phyloP scores from a whole-genome alignment of 2,113 vertebrate genomes.

The Alouatta palliata region DNA sequence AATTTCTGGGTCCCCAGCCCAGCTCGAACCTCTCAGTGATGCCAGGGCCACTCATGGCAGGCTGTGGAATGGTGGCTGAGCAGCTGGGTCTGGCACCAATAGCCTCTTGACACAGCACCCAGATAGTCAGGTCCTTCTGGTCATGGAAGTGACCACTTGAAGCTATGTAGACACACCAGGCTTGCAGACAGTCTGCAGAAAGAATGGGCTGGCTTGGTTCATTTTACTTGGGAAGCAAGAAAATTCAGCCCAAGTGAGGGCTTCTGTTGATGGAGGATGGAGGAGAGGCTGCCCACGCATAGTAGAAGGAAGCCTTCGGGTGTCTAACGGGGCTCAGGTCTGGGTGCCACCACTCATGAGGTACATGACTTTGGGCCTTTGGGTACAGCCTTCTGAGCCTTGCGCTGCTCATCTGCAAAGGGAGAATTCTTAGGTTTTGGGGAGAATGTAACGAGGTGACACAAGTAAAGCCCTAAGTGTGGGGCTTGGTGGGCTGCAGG shows the following conservation, averaged over 20 bases:
- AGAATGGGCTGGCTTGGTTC: not conserved
- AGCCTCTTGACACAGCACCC: accelerated
- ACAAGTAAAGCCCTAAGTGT: not conserved
- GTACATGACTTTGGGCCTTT: not conserved
- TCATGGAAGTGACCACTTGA: not conserved
- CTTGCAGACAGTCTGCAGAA: not conserved
- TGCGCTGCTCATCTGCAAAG: not conserved
- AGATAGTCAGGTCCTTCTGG: no score
- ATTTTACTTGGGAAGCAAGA: not conserved
- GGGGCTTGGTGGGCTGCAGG: not conserved
- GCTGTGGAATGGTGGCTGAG: no score
- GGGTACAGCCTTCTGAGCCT: not conserved
- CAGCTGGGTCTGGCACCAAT: accelerated
- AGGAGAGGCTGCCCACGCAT: not conserved
- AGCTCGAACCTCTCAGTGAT: not conserved
- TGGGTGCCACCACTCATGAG: accelerated
- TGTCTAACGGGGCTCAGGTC: accelerated
- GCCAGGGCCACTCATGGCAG: not conserved
- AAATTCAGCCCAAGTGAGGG: not conserved
- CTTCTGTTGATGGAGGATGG: not conserved
- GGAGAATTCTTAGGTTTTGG: not conserved
- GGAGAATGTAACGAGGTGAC: not conserved
- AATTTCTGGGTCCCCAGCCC: not conserved
- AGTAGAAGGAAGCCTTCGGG: not conserved
- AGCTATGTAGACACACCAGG: not conserved